phyloP scores from a whole-genome alignment of 1,140 invertebrate genomes.

The Hyles vespertilio region DNA sequence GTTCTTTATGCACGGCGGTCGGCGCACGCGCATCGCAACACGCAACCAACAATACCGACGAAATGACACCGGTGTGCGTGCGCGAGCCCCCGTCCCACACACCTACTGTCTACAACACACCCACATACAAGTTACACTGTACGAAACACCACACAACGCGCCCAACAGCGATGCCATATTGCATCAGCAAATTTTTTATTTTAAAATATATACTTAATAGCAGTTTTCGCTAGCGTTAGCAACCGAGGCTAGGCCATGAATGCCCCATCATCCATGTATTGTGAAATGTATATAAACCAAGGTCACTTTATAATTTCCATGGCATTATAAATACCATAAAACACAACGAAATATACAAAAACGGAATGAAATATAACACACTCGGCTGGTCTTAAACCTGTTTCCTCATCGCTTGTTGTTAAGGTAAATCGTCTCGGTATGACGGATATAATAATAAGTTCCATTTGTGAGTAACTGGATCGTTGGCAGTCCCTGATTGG shows the following conservation, averaged over 20 bases:
- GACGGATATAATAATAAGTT: no score
- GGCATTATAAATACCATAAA: no score
- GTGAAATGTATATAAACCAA: no score
- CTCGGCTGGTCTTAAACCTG: no score
- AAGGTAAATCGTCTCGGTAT: no score
- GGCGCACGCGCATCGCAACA: constrained; percentile 17
- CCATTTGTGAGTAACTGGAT: background rate
- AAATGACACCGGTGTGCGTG: constrained; percentile 11
- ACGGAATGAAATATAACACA: no score
- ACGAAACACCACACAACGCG: constrained; percentile 5
- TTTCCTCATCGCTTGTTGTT: no score
- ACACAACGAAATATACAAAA: no score
- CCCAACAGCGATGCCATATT: constrained; percentile 19
- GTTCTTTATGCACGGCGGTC: constrained; percentile 4
- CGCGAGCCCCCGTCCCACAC: constrained; percentile 11
- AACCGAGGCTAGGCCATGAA: no score
- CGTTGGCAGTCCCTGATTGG: constrained; percentile 51
- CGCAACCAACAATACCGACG: constrained; percentile 9
- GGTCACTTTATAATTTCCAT: no score
- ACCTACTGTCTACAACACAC: background rate
- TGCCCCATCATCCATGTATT: no score
- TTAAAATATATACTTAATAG: background rate
- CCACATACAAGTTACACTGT: no score
- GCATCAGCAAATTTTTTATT: constrained; percentile 24
- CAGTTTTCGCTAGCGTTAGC: background rate